Conservation (phyloP, 2,888 invertebrate genomes). For the Serrognathus titanus region DNA sequence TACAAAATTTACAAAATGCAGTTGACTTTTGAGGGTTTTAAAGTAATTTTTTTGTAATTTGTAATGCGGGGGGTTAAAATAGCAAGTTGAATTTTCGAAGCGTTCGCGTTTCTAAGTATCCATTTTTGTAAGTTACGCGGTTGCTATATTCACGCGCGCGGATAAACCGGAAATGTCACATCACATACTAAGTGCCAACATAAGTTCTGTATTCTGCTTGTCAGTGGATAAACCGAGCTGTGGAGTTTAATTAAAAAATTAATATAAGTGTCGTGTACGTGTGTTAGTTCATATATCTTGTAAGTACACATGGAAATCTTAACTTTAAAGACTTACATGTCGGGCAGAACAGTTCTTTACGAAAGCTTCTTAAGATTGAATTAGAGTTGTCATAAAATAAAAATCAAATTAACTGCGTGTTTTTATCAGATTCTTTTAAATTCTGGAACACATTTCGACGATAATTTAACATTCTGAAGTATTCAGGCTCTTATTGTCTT, state of each 20-base stretch:
- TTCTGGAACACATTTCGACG: not conserved
- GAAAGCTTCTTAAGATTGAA: not conserved
- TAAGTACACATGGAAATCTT: too few relatives aligned
- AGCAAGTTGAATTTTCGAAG: not conserved
- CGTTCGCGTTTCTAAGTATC: not conserved
- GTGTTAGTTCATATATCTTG: too few relatives aligned
- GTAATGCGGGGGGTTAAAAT: too few relatives aligned
- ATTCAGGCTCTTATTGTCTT: not conserved
- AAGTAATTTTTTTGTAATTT: not conserved
- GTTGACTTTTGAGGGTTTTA: not conserved
- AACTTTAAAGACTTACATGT: too few relatives aligned
- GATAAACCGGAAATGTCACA: conserved; percentile 35
- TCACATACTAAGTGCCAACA: conserved; percentile 38
- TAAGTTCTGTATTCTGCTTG: conserved; percentile 21
- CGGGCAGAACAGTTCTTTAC: too few relatives aligned
- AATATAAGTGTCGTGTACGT: too few relatives aligned
- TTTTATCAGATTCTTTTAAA: not conserved
- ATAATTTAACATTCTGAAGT: conserved; percentile 9
- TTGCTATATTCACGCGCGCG: not conserved
- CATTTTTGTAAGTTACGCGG: not conserved
- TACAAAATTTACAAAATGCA: not conserved
- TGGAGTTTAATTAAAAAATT: too few relatives aligned
- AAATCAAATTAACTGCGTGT: conserved; percentile 6
- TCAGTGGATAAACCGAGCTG: conserved; percentile 1
- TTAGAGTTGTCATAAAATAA: conserved; percentile 7